Evolutionary conservation across 2,113 vertebrate species (phyloP), one percentile per base, ranked within the genome.

Genomic region (Chaenogobius annularis): DNA sequence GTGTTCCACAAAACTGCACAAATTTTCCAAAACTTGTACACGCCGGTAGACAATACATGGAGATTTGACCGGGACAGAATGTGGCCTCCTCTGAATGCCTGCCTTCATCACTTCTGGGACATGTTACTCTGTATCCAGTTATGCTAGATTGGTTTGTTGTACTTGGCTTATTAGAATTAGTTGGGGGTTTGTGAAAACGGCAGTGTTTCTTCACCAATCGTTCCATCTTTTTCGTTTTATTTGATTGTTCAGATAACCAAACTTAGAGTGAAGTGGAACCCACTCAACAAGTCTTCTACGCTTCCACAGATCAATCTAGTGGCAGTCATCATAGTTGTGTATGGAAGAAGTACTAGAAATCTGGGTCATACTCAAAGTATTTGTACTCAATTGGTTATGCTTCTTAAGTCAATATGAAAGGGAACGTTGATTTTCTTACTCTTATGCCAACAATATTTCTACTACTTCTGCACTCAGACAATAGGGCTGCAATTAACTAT

Each of bases 1-100:
- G 74, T 55, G 66, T 74, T 78, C 82, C 48, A 54, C 69, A 71
- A 72, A 79, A 17, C 46, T 66, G 23, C 37, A 26, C 66, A 66
- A 17, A 20, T 26, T 66, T 83, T 80, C 66, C 72, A 82, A 82
- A 81, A 85, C 70, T 22, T 72, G 67, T 58, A 67, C 20, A 62
- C 61, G 31, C 11, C 52, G 20, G 26, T n/a, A 69, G 76, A 85
- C 75, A 64, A 72, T 78, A 64, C 40, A 61, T 37, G 73, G 55
- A 56, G 37, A 6, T 1, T 50, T 59, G 69, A 72, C 71, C 9
- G n/a, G 43, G 40, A 62, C 48, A 22, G 15, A 65, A 31, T 35
- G 40, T 69, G 48, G 62, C 26, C 0, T 69, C 55, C n/a, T 70
- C 40, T 69, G 37, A 70, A 72, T 8, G 22, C 19, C 20, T 66